These are phyloP conservation scores for Ceratoteleas bidentatus DNA, from an alignment of 1,140 invertebrate genomes.

Conservation along the genomic window DNA sequence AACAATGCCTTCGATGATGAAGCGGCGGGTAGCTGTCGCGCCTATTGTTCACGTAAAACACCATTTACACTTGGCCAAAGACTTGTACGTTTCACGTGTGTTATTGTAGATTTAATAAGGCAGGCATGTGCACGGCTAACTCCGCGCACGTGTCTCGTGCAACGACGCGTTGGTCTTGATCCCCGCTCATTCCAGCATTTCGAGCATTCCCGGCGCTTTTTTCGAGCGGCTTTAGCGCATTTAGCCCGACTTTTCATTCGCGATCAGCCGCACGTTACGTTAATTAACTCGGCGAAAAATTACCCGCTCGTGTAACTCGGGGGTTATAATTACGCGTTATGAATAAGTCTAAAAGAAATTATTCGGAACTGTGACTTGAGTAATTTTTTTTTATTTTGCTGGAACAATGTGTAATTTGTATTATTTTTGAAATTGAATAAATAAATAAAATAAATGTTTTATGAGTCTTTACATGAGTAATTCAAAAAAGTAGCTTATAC, in stretches of 20 bases:
- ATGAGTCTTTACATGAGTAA: too few relatives aligned
- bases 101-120: constrained; percentile 47
- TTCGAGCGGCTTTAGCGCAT: background rate
- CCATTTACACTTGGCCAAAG: constrained; percentile 25
- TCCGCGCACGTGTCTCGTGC: constrained; percentile 40
- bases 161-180: constrained; percentile 45
- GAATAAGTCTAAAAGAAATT: too few relatives aligned
- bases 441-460: too few relatives aligned
- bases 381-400: too few relatives aligned
- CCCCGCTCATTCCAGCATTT: constrained; percentile 22
- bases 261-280: background rate
- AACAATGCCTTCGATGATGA: constrained; percentile 45
- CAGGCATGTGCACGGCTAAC: constrained; percentile 33
- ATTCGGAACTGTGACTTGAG: too few relatives aligned
- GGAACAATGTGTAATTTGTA: too few relatives aligned
- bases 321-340: too few relatives aligned
- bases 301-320: too few relatives aligned
- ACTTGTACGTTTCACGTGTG: constrained; percentile 36
- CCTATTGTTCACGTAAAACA: constrained; percentile 41
- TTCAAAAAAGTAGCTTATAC: too few relatives aligned
- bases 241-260: background rate
- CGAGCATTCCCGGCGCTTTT: constrained; percentile 3
- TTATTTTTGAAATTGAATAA: too few relatives aligned
- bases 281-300: background rate
- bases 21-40: constrained; percentile 30